Evolutionary conservation across 2,888 invertebrate genomes (phyloP), one percentile per base, ranked within the genome.

Genomic region (Agrotis puta): DNA sequence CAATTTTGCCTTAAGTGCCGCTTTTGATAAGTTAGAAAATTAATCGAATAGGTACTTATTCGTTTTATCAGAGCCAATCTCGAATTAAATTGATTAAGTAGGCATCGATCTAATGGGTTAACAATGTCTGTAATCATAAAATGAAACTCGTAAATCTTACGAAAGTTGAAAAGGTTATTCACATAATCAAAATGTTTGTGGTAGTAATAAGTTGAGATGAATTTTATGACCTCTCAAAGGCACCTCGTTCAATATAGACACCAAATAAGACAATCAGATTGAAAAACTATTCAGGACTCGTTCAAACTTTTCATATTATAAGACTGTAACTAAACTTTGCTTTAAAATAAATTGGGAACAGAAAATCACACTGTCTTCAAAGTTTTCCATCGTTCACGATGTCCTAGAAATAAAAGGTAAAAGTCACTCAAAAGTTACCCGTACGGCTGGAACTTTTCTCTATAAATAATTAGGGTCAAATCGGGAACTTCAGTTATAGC

Each of bases 391-490:
- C 69, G 63, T 66, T 66, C 74, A 66, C 74, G 22, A 56, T 65
- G 79, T 53, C 27, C 54, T 64, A 75, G 66, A 76, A 78, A 73
- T 73, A 81, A 74, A 64, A 78, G 75, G 65, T 74, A 48, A 50
- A 50, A 71, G 72, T 81, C 76, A 79, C 64, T 81, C 75, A 78
- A 73, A 81, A 70, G 56, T 83, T 83, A 64, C 66, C 63, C 63
- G 61, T 48, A 64, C 58, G 54, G 54, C 59, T 61, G 48, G 22
- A 58, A 65, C 56, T 66, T 69, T 65, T 68, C 63, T 62, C 61
- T 83, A 77, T 83, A 83, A 83, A 81, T 78, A 81, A 81, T 81
- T 83, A 83, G 78, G 78, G 81, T 78, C 81, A 74, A 81, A 68
- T 74, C 56, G 65, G 51, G 33, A 70, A 78, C 78, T 83, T 81